These are phyloP conservation scores for Drosophila simulans DNA, from an alignment of 1,140 invertebrate genomes.

Conservation along the genomic window DNA sequence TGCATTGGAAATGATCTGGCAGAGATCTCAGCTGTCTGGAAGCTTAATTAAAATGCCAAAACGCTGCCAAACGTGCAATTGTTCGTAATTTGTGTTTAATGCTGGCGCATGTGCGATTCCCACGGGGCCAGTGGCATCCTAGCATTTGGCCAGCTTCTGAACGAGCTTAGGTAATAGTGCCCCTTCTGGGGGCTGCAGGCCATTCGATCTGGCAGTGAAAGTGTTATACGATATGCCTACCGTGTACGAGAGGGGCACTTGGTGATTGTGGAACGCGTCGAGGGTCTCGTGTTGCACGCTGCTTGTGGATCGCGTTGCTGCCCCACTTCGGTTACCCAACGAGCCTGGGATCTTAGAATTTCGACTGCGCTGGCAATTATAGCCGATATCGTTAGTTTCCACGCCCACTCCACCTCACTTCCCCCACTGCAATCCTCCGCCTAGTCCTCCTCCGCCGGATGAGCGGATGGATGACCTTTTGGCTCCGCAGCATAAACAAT, in stretches of 20 bases:
- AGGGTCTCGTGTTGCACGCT: constrained; percentile 25
- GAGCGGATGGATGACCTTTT: constrained; percentile 62
- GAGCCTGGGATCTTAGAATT: constrained; percentile 21
- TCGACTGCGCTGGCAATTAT: constrained; percentile 16
- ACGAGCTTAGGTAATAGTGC: constrained; percentile 10
- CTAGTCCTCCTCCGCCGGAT: constrained; percentile 3
- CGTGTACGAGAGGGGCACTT: too few species aligned
- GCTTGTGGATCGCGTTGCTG: constrained; percentile 31
- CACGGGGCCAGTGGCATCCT: constrained; percentile 70
- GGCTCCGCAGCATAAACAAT: constrained; percentile 55
- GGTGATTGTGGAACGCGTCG: constrained; percentile 49
- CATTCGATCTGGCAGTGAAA: constrained; percentile 39
- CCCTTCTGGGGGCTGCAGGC: constrained; percentile 6
- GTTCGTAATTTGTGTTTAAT: constrained; percentile 46
- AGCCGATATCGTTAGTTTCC: constrained; percentile 63
- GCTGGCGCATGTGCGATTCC: constrained; percentile 35
- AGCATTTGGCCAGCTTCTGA: constrained; percentile 41
- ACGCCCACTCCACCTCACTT: constrained; percentile 49
- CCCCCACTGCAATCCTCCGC: not conserved
- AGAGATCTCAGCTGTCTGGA: constrained; percentile 40
- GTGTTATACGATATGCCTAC: constrained; percentile 30
- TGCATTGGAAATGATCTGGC: constrained; percentile 41
- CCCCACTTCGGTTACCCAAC: constrained; percentile 16
- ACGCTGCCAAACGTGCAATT: constrained; percentile 46
- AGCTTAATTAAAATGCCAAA: constrained; percentile 73